Evolutionary conservation across 1,140 invertebrate species (phyloP), one percentile per base, ranked within the genome.

Genomic region (Zaprionus davidi): DNA sequence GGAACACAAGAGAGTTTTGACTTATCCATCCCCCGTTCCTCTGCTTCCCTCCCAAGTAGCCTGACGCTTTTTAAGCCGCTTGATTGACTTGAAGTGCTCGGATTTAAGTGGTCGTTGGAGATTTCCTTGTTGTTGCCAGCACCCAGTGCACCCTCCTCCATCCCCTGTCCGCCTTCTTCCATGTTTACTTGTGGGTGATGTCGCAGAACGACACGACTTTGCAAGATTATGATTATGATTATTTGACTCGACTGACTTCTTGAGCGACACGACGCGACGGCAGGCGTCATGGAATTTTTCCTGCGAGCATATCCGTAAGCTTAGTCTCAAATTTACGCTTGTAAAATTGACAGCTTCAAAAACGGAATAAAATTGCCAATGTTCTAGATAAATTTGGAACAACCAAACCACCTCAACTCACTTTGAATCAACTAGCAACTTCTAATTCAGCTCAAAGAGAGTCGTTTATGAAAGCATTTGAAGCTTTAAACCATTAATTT

Each of bases 51-150:
- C 68, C 20, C 58, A 68, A 65, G 44, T 46, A 46, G 41, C 41
- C 74, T 76, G 72, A 70, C 58, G 79, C 70, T 78, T 78, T 80
- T 70, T 80, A 80, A 80, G 78, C 78, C 63, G 55, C 62, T 86
- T 76, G 82, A 85, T 79, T 79, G 82, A 81, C 76, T 81, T 76
- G 76, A 84, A 84, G 74, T 83, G 74, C 70, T 78, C 57, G 71
- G 72, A 76, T 80, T 80, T 68, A 80, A 80, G 70, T 78, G 75
- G 78, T 78, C 78, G 74, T 77, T 76, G 59, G 69, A 77, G 74
- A 79, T 79, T 79, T 77, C 44, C 69, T 60, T 59, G n/a, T 75
- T 76, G 66, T 46, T 46, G 41, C 41, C 41, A n/a, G 41, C 41
- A 46, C n/a, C 41, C 41, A 46, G 2, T 2, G 41, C 41, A n/a